A percentile compares a stretch with the other conserved stretches of the same genome.
These are phyloP conservation scores for Belgica antarctica DNA, from an alignment of 2,888 invertebrate genomes.

Conservation along the genomic window DNA sequence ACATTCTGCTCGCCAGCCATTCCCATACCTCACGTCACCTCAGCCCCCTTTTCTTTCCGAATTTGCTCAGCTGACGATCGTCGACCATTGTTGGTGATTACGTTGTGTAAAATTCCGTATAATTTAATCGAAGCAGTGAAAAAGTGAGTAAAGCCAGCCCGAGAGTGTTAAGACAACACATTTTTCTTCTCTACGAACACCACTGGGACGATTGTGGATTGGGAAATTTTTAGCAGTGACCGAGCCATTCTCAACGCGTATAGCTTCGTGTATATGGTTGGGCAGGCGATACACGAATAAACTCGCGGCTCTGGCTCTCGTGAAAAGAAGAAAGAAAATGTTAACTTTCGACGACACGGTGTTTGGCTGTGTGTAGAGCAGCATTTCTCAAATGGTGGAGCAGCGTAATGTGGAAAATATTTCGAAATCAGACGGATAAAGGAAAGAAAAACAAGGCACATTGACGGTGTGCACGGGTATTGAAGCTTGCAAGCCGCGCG, in stretches of 20 bases:
- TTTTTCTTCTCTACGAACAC: not conserved
- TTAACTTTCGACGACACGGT: slow-evolving; percentile 3
- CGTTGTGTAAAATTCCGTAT: slow-evolving; percentile 13
- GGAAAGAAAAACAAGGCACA: not conserved
- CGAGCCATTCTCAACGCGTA: slow-evolving; percentile 5
- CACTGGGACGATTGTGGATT: not conserved
- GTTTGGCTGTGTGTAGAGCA: not conserved
- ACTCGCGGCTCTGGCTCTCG: too few relatives aligned
- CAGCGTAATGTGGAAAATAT: not conserved
- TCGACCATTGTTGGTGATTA: slow-evolving; percentile 20
- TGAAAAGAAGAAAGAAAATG: slow-evolving; percentile 1
- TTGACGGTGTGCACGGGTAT: not conserved
- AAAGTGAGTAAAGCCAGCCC: too few relatives aligned
- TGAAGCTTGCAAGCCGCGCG: not conserved
- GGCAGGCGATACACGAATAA: not conserved
- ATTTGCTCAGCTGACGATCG: slow-evolving; percentile 18
- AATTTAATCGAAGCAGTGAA: too few relatives aligned
- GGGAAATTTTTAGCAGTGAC: slow-evolving; percentile 1
- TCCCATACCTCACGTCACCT: too few relatives aligned
- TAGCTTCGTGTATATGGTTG: not conserved
- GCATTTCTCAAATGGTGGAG: slow-evolving; percentile 2
- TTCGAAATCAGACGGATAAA: too few relatives aligned
- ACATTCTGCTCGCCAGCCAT: too few relatives aligned
- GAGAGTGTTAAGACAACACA: slow-evolving; percentile 1
- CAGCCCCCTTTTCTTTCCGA: not conserved